Evolutionary conservation across 2,797 vertebrate species (phyloP).

Genomic region (Hoplostethus mediterraneus): DNA sequence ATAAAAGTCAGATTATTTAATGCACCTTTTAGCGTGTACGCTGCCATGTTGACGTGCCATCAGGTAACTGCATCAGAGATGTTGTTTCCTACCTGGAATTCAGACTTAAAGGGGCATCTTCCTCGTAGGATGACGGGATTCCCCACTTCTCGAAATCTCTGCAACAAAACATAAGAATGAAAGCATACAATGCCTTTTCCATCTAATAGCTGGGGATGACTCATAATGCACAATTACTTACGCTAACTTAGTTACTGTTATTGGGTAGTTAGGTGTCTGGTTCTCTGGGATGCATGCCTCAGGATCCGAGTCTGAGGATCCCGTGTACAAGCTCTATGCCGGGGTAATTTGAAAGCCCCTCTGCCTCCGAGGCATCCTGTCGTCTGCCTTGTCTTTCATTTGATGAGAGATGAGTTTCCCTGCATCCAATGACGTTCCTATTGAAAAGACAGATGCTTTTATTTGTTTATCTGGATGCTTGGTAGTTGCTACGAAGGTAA

Average conservation of each 20-base stretch:
- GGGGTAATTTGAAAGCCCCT: slow-evolving; percentile 38
- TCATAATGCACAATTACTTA: slow-evolving; percentile 34
- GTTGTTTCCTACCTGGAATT: no score
- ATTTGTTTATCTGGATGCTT: slow-evolving; percentile 20
- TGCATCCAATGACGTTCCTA: no score
- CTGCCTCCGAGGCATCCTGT: slow-evolving; percentile 48
- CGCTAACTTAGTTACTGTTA: slow-evolving; percentile 7
- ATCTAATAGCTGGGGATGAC: slow-evolving; percentile 7
- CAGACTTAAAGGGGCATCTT: no score
- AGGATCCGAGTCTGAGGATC: slow-evolving; percentile 19
- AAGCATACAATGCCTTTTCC: no score
- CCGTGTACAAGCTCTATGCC: slow-evolving; percentile 34
- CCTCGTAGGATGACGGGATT: no score
- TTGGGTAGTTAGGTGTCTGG: slow-evolving; percentile 47
- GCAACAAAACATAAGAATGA: no score
- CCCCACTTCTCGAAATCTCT: no score
- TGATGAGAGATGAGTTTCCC: neutral
- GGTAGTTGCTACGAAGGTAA: slow-evolving; percentile 8
- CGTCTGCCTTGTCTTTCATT: slow-evolving; percentile 25
- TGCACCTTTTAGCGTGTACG: no score
- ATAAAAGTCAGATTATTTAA: no score
- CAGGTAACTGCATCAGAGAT: no score
- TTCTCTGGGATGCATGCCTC: slow-evolving; percentile 11
- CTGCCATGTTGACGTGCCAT: no score
- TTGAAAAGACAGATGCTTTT: slow-evolving; percentile 27